These are phyloP conservation scores for Dryobates pubescens DNA, from an alignment of 2,797 vertebrate species.

Conservation along the genomic window DNA sequence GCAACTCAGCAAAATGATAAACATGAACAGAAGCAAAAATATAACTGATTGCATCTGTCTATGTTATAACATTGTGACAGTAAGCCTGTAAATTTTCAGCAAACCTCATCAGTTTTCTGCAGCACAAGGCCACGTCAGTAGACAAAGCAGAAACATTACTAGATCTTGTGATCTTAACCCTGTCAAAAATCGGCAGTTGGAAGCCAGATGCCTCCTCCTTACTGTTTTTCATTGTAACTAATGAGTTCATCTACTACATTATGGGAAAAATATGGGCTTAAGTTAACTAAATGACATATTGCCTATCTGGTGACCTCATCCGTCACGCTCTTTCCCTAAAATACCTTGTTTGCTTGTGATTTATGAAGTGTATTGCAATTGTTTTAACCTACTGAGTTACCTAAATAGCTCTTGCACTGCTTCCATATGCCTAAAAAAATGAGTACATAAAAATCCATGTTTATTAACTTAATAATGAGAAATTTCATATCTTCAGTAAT, in stretches of 20 bases:
- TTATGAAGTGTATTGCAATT: constrained; percentile 64
- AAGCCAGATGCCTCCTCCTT: constrained; percentile 77
- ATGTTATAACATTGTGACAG: neutral
- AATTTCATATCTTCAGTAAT: neutral
- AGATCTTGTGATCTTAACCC: constrained; percentile 51
- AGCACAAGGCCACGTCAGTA: constrained; percentile 47
- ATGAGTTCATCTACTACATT: constrained; percentile 79
- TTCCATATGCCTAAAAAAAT: constrained; percentile 54
- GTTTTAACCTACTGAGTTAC: constrained; percentile 70
- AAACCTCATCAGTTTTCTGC: constrained; percentile 54
- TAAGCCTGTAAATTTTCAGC: constrained; percentile 45
- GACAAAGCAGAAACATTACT: constrained; percentile 57
- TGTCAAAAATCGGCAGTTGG: constrained; percentile 66
- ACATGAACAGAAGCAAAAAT: constrained; percentile 1
- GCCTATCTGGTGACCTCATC: constrained; percentile 69
- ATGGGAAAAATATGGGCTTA: constrained; percentile 78
- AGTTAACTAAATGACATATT: constrained; percentile 78
- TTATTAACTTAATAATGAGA: constrained; percentile 5
- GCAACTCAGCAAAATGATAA: neutral
- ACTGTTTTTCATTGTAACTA: constrained; percentile 81
- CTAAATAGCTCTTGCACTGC: constrained; percentile 66
- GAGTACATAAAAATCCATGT: neutral
- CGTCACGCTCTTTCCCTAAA: constrained; percentile 79
- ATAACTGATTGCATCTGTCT: neutral
- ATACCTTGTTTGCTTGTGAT: constrained; percentile 76